These are phyloP conservation scores for Lycophotia porphyrea DNA, from an alignment of 2,888 invertebrate genomes.

Conservation along the genomic window DNA sequence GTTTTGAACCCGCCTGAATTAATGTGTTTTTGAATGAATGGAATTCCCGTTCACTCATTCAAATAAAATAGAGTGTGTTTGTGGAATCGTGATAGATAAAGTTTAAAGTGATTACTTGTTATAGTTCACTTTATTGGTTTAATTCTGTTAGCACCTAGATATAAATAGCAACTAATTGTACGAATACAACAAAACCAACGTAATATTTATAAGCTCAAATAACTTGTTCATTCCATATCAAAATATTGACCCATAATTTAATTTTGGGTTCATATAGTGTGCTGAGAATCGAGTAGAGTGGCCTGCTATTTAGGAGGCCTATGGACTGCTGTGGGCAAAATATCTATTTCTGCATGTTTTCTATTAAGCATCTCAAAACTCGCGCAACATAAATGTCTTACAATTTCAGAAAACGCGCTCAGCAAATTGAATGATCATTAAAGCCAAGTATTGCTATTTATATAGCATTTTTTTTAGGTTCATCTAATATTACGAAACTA, in stretches of 20 bases:
- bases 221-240: not conserved
- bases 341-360: no score
- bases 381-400: no score
- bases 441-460: no score
- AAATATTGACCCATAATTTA: not conserved
- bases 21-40: conserved; percentile 49
- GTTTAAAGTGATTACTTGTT: conserved; percentile 1
- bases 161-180: not conserved
- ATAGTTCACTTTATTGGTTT: not conserved
- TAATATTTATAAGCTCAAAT: not conserved
- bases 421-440: no score
- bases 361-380: no score
- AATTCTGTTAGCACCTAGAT: not conserved
- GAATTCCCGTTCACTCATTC: conserved; percentile 40
- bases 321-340: no score
- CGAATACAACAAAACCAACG: not conserved
- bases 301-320: no score
- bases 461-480: no score
- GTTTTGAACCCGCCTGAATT: conserved; percentile 35
- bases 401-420: no score
- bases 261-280: not conserved
- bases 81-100: conserved; percentile 6
- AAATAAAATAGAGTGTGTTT: conserved; percentile 21
- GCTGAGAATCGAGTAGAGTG: no score
- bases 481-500: no score